phyloP scores from a whole-genome alignment of 2,113 vertebrate genomes.

The Danionella cerebrum region DNA sequence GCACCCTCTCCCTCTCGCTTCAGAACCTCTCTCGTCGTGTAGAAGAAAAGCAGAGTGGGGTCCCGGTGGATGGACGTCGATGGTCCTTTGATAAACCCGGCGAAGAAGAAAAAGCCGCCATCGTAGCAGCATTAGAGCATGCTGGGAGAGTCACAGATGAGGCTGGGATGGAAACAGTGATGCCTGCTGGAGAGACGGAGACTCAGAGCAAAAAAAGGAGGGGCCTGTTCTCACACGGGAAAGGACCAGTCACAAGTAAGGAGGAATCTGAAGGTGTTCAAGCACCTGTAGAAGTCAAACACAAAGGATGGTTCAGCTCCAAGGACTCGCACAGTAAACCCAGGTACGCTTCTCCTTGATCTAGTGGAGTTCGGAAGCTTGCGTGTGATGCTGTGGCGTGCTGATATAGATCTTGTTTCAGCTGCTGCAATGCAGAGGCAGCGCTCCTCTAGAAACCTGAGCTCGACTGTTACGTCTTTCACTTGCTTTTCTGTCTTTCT shows the following conservation, averaged over 20 bases:
- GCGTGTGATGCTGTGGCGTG: not conserved
- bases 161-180: constrained; percentile 14
- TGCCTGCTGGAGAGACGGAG: constrained; percentile 43
- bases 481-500: not conserved
- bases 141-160: constrained; percentile 49
- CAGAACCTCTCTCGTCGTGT: constrained; percentile 54
- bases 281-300: constrained; percentile 60
- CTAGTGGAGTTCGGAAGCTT: not conserved
- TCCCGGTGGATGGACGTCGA: constrained; percentile 51
- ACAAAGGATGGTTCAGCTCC: constrained; percentile 77
- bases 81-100: constrained; percentile 64
- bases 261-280: constrained; percentile 47
- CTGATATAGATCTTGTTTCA: constrained; percentile 49
- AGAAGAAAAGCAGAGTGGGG: constrained; percentile 45
- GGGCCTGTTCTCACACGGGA: constrained; percentile 67
- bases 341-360: constrained; percentile 77
- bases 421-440: constrained; percentile 55
- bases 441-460: constrained; percentile 24
- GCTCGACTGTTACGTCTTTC: constrained; percentile 7
- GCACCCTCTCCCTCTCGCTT: constrained; percentile 60
- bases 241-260: constrained; percentile 48
- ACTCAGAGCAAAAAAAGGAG: constrained; percentile 60
- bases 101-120: constrained; percentile 69
- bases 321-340: constrained; percentile 81
- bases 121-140: constrained; percentile 64